Evolutionary conservation across 2,797 vertebrate species (phyloP).

Genomic region (Hoplostethus atlanticus): DNA sequence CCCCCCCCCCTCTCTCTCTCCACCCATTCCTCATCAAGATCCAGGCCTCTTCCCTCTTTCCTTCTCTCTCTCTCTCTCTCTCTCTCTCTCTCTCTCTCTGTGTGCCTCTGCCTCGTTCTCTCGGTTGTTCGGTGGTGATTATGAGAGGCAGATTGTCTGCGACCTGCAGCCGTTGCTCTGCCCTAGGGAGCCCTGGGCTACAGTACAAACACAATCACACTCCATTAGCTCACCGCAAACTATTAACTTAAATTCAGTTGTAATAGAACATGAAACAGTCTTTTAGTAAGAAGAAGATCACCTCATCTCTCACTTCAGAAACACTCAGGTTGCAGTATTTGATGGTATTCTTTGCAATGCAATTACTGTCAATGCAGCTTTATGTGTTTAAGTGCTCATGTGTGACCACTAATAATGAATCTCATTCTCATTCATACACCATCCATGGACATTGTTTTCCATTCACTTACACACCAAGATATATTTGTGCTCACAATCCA

Average conservation of each 20-base stretch:
- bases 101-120: background rate
- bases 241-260: background rate
- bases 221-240: constrained; percentile 12
- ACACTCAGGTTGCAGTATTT: no score
- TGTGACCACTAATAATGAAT: no score
- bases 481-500: no score
- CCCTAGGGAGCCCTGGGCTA: constrained; percentile 31
- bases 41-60: background rate
- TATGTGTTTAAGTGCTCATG: no score
- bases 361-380: no score
- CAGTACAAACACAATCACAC: constrained; percentile 39
- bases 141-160: constrained; percentile 45
- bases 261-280: background rate
- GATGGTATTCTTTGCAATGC: no score
- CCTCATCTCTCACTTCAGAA: no score
- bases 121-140: constrained; percentile 12
- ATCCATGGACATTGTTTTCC: no score
- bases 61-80: background rate
- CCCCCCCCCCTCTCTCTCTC: constrained; percentile 39
- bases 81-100: background rate
- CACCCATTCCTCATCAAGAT: background rate
- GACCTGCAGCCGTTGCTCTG: constrained; percentile 36
- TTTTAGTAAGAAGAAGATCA: no score
- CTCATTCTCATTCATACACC: no score
- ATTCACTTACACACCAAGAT: no score